Conservation (phyloP, 2,888 invertebrate genomes). For the Onchidella celtica region DNA sequence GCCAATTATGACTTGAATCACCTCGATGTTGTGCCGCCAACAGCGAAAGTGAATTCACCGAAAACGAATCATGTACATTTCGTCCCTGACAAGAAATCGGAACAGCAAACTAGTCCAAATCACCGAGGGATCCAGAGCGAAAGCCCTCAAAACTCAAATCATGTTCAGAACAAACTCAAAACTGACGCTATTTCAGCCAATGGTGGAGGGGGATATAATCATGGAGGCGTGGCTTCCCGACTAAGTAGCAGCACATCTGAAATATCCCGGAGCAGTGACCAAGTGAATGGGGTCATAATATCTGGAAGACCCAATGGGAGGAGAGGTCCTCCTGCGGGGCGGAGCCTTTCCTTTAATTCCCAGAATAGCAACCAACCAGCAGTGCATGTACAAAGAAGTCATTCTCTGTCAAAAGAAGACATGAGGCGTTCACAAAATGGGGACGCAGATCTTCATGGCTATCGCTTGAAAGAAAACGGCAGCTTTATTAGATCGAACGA, state of each 20-base stretch:
- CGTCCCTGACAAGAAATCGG: background rate
- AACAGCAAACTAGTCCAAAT: background rate
- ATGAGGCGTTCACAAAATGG: background rate
- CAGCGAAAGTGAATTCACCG: background rate
- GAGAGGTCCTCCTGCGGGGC: background rate
- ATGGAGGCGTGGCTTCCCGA: background rate
- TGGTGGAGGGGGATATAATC: background rate
- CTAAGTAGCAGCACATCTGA: background rate
- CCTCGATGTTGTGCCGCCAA: slow-evolving; percentile 35
- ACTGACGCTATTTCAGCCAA: background rate
- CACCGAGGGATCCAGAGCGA: background rate
- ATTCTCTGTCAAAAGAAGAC: slow-evolving; percentile 20
- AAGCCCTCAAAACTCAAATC: background rate
- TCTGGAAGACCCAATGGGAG: background rate
- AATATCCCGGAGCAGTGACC: background rate
- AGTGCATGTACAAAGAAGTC: slow-evolving; percentile 1
- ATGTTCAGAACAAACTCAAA: background rate
- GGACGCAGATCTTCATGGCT: background rate
- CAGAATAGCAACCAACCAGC: background rate
- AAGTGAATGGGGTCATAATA: background rate
- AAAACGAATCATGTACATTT: slow-evolving; percentile 14
- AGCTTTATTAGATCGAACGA: background rate
- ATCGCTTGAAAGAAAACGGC: background rate
- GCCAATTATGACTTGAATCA: slow-evolving; percentile 31
- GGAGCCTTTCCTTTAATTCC: slow-evolving; percentile 29